Evolutionary conservation across 1,140 invertebrate genomes (phyloP).

Genomic region (Rhyacophila brunnea): DNA sequence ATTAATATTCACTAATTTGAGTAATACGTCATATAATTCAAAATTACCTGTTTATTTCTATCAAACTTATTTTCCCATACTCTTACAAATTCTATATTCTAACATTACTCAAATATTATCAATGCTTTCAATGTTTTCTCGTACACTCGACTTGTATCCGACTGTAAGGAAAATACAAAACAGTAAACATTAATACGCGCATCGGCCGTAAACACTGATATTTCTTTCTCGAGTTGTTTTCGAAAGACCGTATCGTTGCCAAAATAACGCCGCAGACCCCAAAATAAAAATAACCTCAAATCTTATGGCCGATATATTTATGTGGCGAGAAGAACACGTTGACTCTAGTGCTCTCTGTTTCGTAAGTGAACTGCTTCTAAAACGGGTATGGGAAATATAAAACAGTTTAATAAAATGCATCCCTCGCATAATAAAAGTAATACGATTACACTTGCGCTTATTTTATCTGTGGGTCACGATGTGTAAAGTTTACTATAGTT

Average conservation of each 20-base stretch:
- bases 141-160: not conserved
- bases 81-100: too few relatives aligned
- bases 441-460: too few relatives aligned
- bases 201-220: conserved; percentile 1
- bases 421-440: not conserved
- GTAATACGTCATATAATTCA: too few relatives aligned
- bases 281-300: conserved; percentile 7
- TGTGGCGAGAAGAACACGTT: conserved; percentile 17
- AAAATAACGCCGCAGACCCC: conserved; percentile 4
- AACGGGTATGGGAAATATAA: too few relatives aligned
- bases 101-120: too few relatives aligned
- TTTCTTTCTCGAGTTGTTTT: conserved; percentile 1
- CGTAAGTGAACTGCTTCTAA: not conserved
- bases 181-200: not conserved
- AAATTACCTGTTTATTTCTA: too few relatives aligned
- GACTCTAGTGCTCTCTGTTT: conserved; percentile 14
- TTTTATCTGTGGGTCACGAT: too few relatives aligned
- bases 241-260: conserved; percentile 3
- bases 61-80: too few relatives aligned
- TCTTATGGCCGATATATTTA: conserved; percentile 11
- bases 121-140: not conserved
- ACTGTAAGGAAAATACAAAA: not conserved
- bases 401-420: not conserved
- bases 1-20: too few relatives aligned
- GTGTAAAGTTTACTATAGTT: too few relatives aligned